Base-by-base conservation (phyloP, 2,113 vertebrate species). In the Guaruba guarouba region DNA sequence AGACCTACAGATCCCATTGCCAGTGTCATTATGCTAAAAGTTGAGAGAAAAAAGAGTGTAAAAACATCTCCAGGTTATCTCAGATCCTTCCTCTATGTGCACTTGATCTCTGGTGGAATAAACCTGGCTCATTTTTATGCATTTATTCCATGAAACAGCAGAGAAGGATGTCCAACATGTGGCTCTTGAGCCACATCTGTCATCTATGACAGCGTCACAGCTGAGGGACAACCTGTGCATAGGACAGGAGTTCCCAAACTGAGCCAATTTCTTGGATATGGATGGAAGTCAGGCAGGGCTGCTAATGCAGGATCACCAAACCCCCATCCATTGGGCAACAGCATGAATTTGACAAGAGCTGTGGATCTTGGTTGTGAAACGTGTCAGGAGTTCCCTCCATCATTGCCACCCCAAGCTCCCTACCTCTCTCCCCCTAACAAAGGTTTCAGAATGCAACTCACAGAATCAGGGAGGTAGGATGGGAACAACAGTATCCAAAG, bases 401-500 rank as follows among this genome's bases (percentile, higher is more conserved):
- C 3, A 0, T 1, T 43, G 15, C n/a, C 43, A 81, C n/a, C 43
- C 25, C 1, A 0, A 29, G 31, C 39, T 93, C n/a, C 31, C 46
- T 83, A 51, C 37, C 23, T 68, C 80, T 88, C 57, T 82, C 23
- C 35, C 17, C 33, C 1, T 3, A 61, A 46, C 1, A 6, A 66
- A 61, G 68, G 39, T 35, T 84, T 91, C 75, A 81, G 80, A 95
- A 86, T 14, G 39, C 0, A 1, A 74, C 61, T 39, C 77, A 84
- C 12, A 44, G 73, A 75, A 68, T 1, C 48, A 41, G 29, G 76
- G 43, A 84, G 61, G 88, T 68, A 55, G 91, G 62, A 95, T 69
- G 88, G 66, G 59, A 97, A 62, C 46, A 69, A 27, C 69, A 90
- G 44, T 57, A 69, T 25, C 86, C 86, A 96, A 91, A 91, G 90